These are phyloP conservation scores for Phasia obesa DNA, from an alignment of 2,888 invertebrate genomes.

Conservation along the genomic window DNA sequence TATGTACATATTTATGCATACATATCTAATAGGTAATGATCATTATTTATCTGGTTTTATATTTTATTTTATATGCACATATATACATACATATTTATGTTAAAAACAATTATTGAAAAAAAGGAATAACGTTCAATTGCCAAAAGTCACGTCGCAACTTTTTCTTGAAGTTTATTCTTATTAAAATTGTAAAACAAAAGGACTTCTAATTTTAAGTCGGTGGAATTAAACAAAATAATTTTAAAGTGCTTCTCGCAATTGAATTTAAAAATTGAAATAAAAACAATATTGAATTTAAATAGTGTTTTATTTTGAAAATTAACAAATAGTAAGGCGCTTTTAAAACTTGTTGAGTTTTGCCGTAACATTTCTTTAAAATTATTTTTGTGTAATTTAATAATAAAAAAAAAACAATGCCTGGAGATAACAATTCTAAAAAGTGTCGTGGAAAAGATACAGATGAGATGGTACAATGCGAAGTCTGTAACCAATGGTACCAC, in stretches of 20 bases:
- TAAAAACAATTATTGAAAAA: not conserved
- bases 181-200: constrained; percentile 1
- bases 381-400: not conserved
- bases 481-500: constrained; percentile 28
- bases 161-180: not conserved
- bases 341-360: too few species aligned
- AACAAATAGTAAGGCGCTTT: too few species aligned
- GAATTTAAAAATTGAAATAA: too few species aligned
- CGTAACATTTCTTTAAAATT: not conserved
- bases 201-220: too few species aligned
- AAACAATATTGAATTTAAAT: not conserved
- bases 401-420: not conserved
- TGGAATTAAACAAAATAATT: constrained; percentile 1
- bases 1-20: not conserved
- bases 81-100: not conserved
- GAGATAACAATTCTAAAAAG: constrained; percentile 8
- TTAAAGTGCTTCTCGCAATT: constrained; percentile 18
- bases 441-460: constrained; percentile 8
- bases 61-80: not conserved
- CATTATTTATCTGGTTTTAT: not conserved
- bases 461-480: constrained; percentile 21
- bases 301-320: too few species aligned
- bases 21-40: too few species aligned
- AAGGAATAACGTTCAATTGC: not conserved
- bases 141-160: not conserved